Evolutionary conservation across 2,113 vertebrate species (phyloP).

Genomic region (Pteronura brasiliensis): DNA sequence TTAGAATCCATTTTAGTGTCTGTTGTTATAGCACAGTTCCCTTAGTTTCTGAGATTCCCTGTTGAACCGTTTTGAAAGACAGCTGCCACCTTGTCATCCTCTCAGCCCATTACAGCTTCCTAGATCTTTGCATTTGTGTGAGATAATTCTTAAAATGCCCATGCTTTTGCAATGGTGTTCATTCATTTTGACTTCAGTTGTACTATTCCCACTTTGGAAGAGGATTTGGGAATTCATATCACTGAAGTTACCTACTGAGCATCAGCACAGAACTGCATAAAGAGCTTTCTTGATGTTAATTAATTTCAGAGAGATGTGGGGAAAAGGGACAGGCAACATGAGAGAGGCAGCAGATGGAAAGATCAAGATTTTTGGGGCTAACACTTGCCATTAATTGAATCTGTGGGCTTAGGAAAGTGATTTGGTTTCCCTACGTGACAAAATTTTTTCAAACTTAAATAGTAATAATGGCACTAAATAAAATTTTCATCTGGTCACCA

Average conservation of each 20-base stretch:
- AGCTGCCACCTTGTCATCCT: neutral
- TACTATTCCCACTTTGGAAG: neutral
- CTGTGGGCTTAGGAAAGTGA: neutral
- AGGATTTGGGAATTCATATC: neutral
- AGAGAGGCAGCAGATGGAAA: neutral
- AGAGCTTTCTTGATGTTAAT: neutral
- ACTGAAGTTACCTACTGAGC: neutral
- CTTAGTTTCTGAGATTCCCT: slow-evolving; percentile 1
- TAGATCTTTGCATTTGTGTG: neutral
- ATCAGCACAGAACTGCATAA: neutral
- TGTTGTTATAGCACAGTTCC: neutral
- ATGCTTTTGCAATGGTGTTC: neutral
- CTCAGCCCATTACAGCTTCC: neutral
- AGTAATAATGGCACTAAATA: neutral
- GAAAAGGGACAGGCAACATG: neutral
- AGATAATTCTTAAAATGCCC: neutral
- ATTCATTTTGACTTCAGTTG: neutral
- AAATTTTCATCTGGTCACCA: neutral
- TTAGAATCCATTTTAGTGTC: neutral
- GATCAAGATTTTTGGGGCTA: neutral
- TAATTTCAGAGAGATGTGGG: neutral
- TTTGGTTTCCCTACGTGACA: neutral
- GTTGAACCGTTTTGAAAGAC: slow-evolving; percentile 20
- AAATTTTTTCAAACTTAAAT: neutral
- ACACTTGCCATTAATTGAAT: neutral